phyloP scores from a whole-genome alignment of 2,113 vertebrate genomes.

The Entelurus aequoreus region DNA sequence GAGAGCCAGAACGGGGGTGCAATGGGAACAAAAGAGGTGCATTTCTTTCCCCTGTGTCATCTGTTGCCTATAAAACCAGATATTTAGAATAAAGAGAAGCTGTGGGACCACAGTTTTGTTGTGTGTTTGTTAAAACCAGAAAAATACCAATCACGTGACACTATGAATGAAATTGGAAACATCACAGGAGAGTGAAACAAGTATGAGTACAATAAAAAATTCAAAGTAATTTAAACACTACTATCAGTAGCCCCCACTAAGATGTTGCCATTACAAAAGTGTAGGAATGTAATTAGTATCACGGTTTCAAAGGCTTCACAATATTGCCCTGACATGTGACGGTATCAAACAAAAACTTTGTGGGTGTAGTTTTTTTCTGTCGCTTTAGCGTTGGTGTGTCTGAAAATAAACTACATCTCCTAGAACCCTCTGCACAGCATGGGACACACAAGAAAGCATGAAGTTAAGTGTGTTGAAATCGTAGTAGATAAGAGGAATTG shows the following conservation, averaged over 20 bases:
- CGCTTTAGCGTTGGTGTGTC: no score
- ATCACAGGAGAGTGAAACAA: background rate
- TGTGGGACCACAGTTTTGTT: slow-evolving; percentile 5
- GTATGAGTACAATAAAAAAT: no score
- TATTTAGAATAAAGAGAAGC: slow-evolving; percentile 11
- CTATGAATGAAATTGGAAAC: background rate
- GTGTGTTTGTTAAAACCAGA: background rate
- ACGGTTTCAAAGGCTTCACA: no score
- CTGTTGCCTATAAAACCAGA: slow-evolving; percentile 40
- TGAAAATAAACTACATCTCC: no score
- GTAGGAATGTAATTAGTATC: no score
- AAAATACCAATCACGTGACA: background rate
- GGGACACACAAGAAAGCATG: no score
- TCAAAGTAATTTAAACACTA: background rate
- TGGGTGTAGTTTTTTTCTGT: no score
- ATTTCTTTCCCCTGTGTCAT: slow-evolving; percentile 29
- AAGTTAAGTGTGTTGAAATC: no score
- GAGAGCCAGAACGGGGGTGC: slow-evolving; percentile 23
- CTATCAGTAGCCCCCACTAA: background rate
- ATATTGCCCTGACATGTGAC: no score
- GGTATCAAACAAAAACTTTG: no score
- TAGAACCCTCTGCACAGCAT: no score
- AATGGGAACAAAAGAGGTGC: slow-evolving; percentile 31
- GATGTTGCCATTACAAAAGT: background rate
- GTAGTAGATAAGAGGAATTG: no score